Conservation (phyloP, 2,797 vertebrate species). For the Brachyrhaphis roseni region DNA sequence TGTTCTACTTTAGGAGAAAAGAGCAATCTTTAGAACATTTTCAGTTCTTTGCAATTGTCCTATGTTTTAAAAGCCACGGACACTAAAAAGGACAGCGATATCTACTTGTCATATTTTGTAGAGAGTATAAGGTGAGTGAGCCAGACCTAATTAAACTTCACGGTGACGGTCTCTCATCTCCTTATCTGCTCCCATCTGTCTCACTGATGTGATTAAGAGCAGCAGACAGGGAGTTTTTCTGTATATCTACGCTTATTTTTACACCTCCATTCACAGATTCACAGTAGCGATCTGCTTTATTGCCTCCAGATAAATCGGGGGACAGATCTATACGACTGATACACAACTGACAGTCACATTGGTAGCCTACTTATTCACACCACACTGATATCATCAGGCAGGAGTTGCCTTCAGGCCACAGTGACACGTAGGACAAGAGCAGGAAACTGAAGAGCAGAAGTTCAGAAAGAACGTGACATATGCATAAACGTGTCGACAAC, state of each 20-base stretch:
- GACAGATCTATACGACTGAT: conserved; percentile 20
- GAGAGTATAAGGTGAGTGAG: conserved; percentile 20
- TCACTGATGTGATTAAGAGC: conserved; percentile 58
- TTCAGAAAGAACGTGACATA: conserved; percentile 50
- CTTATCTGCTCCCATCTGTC: conserved; percentile 49
- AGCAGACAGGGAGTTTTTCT: conserved; percentile 25
- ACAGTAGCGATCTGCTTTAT: conserved; percentile 22
- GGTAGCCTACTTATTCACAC: conserved; percentile 58
- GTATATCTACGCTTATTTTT: conserved; percentile 12
- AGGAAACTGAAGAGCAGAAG: conserved; percentile 33
- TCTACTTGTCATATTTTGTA: conserved; percentile 21
- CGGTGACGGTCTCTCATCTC: conserved; percentile 16
- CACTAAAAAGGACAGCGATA: neutral
- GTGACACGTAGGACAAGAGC: conserved; percentile 49
- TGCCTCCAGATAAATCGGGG: conserved; percentile 34
- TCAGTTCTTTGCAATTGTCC: neutral
- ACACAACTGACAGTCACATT: conserved; percentile 28
- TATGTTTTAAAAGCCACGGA: neutral
- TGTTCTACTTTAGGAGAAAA: neutral
- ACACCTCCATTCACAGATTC: neutral
- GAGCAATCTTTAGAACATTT: neutral
- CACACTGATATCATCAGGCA: conserved; percentile 55
- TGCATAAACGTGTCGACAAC: conserved; percentile 20
- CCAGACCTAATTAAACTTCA: conserved; percentile 21
- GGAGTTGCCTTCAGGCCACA: conserved; percentile 54